Conservation (phyloP, 2,113 vertebrate genomes). For the Lagopus muta region DNA sequence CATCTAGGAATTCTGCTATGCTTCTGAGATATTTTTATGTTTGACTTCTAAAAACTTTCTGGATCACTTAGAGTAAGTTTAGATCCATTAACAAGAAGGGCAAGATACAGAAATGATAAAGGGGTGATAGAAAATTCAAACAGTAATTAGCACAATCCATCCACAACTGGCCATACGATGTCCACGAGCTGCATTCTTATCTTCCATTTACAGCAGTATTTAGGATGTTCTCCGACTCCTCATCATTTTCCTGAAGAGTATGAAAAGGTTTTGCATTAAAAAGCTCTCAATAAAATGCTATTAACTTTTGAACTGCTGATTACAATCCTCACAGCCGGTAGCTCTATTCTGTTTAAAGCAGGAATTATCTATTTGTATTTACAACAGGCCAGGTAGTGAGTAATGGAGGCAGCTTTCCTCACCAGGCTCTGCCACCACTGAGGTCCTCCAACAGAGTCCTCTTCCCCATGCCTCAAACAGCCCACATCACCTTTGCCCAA, state of each 20-base stretch:
- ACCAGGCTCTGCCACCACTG: background rate
- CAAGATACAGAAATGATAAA: background rate
- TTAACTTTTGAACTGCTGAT: constrained; percentile 15
- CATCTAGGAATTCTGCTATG: background rate
- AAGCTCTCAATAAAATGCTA: background rate
- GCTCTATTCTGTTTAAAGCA: background rate
- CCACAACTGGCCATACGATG: background rate
- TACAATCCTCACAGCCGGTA: background rate
- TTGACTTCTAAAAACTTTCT: background rate
- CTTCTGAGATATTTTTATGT: background rate
- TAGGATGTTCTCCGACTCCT: background rate
- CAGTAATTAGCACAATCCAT: background rate
- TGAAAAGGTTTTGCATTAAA: background rate
- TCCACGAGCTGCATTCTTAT: background rate
- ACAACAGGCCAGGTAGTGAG: background rate
- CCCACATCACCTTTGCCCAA: background rate
- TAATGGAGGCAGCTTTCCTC: background rate
- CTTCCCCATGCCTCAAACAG: rapidly evolving
- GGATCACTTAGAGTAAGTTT: background rate
- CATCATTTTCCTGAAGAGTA: background rate
- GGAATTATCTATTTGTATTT: background rate
- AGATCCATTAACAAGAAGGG: background rate
- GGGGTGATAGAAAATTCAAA: background rate
- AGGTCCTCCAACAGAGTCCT: background rate
- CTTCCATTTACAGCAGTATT: background rate